phyloP scores from a whole-genome alignment of 1,140 invertebrate species.

The Trialeurodes vaporariorum region DNA sequence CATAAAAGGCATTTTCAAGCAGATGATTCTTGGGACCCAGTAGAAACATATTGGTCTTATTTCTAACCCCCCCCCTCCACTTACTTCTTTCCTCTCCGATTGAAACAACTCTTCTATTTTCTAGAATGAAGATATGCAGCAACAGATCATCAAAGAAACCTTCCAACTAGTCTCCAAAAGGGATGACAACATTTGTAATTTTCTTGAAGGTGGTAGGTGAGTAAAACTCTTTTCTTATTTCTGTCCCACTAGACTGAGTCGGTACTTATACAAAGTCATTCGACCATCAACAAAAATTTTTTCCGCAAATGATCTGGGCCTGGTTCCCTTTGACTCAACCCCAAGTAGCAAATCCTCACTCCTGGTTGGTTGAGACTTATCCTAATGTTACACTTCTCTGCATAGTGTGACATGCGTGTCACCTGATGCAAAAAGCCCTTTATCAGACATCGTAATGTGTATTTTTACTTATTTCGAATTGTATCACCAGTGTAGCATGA shows the following conservation, averaged over 20 bases:
- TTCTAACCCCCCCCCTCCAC: background rate
- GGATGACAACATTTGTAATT: slow-evolving; percentile 99
- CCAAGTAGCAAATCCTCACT: no score
- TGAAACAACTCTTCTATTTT: slow-evolving; percentile 24
- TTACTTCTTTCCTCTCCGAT: background rate
- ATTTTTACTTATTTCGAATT: no score
- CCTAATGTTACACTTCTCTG: no score
- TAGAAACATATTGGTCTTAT: background rate
- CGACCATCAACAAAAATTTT: no score
- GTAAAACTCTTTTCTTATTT: slow-evolving; percentile 18
- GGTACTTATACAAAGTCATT: no score
- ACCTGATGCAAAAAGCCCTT: no score
- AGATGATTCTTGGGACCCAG: background rate
- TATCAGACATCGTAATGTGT: no score
- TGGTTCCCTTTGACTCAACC: no score
- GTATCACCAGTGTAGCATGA: no score
- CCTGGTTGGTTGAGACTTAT: no score
- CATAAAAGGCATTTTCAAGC: background rate
- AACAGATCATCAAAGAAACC: slow-evolving; percentile 98
- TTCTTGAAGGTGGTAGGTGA: slow-evolving; percentile 94
- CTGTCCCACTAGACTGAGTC: background rate
- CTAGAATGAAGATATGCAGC: slow-evolving; percentile 97
- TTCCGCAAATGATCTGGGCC: no score
- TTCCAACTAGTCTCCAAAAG: slow-evolving; percentile 97
- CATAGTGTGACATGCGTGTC: no score